These are phyloP conservation scores for Acanthopleura granulata DNA, from an alignment of 2,888 invertebrate species.

Conservation along the genomic window DNA sequence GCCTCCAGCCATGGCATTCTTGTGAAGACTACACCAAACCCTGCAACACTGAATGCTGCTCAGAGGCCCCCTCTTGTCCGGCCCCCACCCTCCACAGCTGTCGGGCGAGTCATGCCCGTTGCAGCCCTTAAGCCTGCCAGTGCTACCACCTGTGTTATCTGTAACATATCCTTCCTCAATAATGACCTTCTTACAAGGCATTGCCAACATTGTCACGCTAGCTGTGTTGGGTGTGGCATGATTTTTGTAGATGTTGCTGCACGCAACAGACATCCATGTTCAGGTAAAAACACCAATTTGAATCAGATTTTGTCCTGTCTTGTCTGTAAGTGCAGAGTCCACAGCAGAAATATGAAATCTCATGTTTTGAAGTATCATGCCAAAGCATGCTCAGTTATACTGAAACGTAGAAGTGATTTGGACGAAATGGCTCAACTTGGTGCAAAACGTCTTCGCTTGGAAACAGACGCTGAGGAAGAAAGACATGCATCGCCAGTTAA, in stretches of 20 bases:
- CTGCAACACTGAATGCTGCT: neutral
- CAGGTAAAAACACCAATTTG: constrained; percentile 38
- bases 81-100: too few species aligned
- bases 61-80: neutral
- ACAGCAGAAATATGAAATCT: constrained; percentile 24
- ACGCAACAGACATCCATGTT: constrained; percentile 49
- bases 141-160: constrained; percentile 47
- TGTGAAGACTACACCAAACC: constrained; percentile 37
- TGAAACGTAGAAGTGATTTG: constrained; percentile 36
- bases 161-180: constrained; percentile 56
- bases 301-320: neutral
- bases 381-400: constrained; percentile 47
- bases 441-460: neutral
- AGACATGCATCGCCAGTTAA: neutral
- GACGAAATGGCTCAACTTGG: neutral
- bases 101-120: too few species aligned
- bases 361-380: constrained; percentile 48
- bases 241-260: constrained; percentile 52
- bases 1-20: constrained; percentile 52
- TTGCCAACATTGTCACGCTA: constrained; percentile 57
- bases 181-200: constrained; percentile 60
- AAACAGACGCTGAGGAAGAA: neutral
- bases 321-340: neutral
- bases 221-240: constrained; percentile 61
- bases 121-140: neutral